Percentiles rank a stretch among this genome's conserved stretches.
phyloP scores from a whole-genome alignment of 2,113 vertebrate species.

The Perca flavescens region DNA sequence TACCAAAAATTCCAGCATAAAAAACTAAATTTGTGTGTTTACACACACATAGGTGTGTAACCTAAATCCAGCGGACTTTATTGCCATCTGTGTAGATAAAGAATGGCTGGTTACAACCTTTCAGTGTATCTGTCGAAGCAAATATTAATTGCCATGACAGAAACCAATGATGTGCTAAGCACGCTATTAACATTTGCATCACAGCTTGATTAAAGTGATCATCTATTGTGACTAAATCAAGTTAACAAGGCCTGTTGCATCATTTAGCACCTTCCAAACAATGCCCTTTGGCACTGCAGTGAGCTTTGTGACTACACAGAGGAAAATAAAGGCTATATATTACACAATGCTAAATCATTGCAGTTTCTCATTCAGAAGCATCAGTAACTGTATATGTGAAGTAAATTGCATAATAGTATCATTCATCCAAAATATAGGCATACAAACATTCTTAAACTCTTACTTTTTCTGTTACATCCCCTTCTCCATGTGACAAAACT shows the following conservation, averaged over 20 bases:
- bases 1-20: background rate
- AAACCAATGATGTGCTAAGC: slow-evolving; percentile 86
- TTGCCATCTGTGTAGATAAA: slow-evolving; percentile 56
- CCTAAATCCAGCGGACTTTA: slow-evolving; percentile 38
- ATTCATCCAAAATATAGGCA: background rate
- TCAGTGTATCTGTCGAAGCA: slow-evolving; percentile 66
- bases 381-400: background rate
- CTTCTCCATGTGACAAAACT: slow-evolving; percentile 37
- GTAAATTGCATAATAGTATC: background rate
- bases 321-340: slow-evolving; percentile 58
- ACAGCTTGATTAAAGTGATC: slow-evolving; percentile 86
- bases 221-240: slow-evolving; percentile 85
- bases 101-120: slow-evolving; percentile 76
- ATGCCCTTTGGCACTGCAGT: slow-evolving; percentile 74
- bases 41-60: background rate
- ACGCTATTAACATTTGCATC: slow-evolving; percentile 87
- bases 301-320: slow-evolving; percentile 61
- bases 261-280: slow-evolving; percentile 78
- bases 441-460: background rate
- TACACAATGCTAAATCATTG: slow-evolving; percentile 48
- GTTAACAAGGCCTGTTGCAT: slow-evolving; percentile 86
- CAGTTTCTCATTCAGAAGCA: slow-evolving; percentile 33
- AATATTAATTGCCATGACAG: slow-evolving; percentile 85
- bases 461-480: slow-evolving; percentile 33
- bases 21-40: background rate